phyloP scores from a whole-genome alignment of 2,797 vertebrate species.

The Synaphobranchus kaupii region DNA sequence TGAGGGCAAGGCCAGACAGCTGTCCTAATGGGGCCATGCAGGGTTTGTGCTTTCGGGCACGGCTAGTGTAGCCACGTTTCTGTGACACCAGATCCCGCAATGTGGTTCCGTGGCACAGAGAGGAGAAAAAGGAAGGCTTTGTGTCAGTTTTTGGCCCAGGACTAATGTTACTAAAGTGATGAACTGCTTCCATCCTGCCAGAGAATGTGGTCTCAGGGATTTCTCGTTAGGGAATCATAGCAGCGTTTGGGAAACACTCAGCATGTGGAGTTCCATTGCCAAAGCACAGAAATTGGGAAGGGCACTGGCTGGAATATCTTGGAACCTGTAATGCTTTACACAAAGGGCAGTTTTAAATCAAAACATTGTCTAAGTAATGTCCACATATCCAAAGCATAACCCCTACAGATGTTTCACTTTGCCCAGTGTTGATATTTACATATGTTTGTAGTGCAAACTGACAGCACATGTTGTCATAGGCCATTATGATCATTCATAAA shows the following conservation, averaged over 20 bases:
- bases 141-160: slow-evolving; percentile 19
- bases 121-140: slow-evolving; percentile 23
- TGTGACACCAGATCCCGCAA: slow-evolving; percentile 20
- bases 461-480: neutral
- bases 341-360: neutral
- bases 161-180: slow-evolving; percentile 26
- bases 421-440: neutral
- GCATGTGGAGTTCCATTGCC: neutral
- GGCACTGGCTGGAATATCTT: neutral
- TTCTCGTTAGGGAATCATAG: slow-evolving; percentile 15
- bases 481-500: neutral
- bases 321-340: neutral
- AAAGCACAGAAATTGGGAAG: neutral
- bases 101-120: neutral
- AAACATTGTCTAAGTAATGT: neutral
- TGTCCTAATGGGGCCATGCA: neutral
- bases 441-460: neutral
- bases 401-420: neutral
- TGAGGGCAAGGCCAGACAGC: neutral
- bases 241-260: slow-evolving; percentile 3
- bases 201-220: neutral
- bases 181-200: slow-evolving; percentile 19
- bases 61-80: neutral
- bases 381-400: neutral
- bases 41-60: neutral